A percentile compares a stretch with the other conserved stretches of the same genome.
Evolutionary conservation across 2,888 invertebrate genomes (phyloP).

Genomic region (Amiota minor): DNA sequence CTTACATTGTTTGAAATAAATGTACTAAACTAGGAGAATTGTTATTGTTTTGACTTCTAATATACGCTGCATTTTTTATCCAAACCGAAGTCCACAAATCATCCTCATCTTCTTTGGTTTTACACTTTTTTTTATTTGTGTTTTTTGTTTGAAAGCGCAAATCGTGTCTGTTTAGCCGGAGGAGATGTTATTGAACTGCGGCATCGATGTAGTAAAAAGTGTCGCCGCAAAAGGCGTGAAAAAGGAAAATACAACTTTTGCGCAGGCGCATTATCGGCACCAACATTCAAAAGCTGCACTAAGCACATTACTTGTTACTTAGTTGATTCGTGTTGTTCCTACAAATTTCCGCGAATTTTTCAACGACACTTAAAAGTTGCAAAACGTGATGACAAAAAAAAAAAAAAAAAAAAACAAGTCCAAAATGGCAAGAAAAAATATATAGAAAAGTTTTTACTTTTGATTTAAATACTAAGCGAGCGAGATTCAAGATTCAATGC

Average conservation of each 20-base stretch:
- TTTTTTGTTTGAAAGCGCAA: background rate
- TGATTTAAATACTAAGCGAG: conserved; percentile 18
- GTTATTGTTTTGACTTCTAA: conserved; percentile 22
- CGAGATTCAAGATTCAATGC: background rate
- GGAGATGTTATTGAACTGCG: conserved; percentile 23
- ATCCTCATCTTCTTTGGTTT: conserved; percentile 38
- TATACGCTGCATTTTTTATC: background rate
- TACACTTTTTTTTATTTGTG: background rate
- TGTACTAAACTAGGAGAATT: no score
- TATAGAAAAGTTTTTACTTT: conserved; percentile 20
- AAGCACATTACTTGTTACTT: background rate
- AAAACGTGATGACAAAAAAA: conserved; percentile 21
- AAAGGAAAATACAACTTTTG: conserved; percentile 24
- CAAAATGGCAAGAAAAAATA: background rate
- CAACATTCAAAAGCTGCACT: background rate
- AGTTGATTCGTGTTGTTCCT: conserved; percentile 15
- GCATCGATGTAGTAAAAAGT: background rate
- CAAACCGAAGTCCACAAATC: conserved; percentile 14
- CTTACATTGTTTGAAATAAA: no score
- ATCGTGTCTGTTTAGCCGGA: conserved; percentile 13
- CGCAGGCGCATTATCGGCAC: background rate
- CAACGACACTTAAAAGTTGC: conserved; percentile 16
- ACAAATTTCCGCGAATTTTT: conserved; percentile 25
- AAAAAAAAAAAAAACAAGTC: background rate
- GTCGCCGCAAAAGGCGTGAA: conserved; percentile 26